A percentile compares a stretch with the other conserved stretches of the same genome.
Evolutionary conservation across 1,140 invertebrate species (phyloP).

Genomic region (Myzus persicae): DNA sequence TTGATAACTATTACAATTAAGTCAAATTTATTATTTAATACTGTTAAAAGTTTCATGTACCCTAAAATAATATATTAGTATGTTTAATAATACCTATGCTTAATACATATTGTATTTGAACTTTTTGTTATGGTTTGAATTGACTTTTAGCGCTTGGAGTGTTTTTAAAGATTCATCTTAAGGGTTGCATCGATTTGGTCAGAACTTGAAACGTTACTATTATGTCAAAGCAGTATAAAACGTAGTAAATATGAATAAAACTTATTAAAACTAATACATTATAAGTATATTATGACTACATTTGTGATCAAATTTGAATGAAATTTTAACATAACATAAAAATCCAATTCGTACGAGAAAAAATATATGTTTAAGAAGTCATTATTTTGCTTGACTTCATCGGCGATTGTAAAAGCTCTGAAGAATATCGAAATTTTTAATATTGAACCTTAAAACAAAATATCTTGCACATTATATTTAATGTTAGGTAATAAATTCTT

Average conservation of each 20-base stretch:
- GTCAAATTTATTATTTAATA: neutral
- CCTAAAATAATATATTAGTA: neutral
- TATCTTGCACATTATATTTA: no score
- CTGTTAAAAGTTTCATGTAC: neutral
- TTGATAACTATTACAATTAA: slow-evolving; percentile 15
- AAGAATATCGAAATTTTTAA: neutral
- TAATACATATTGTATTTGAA: neutral
- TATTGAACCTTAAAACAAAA: no score
- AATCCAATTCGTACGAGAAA: neutral
- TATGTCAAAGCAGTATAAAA: neutral
- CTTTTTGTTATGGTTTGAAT: neutral
- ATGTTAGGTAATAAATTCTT: no score
- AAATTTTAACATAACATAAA: neutral
- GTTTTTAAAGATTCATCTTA: neutral
- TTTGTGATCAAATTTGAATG: neutral
- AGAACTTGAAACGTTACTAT: neutral
- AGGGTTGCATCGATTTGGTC: neutral
- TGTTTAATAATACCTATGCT: no score
- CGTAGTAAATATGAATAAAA: no score
- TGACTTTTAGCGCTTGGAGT: neutral
- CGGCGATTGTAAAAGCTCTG: neutral
- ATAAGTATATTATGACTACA: no score
- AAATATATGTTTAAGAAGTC: neutral
- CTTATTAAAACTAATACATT: no score
- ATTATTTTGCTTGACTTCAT: neutral